Evolutionary conservation across 1,140 invertebrate genomes (phyloP).

Genomic region (Bombyx mori): ASM3026992v2 NC_085109.1:8299501-8300000

Average conservation of each 20-base stretch:
- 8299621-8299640: conserved; percentile 44
- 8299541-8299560: no score
- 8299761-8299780: conserved; percentile 26
- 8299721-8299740: conserved; percentile 47
- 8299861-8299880: conserved; percentile 86
- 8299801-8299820: conserved; percentile 70
- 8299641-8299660: conserved; percentile 67
- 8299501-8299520: conserved; percentile 46
- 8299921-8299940: background rate
- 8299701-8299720: conserved; percentile 45
- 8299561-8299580: conserved; percentile 18
- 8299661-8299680: conserved; percentile 44
- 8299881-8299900: conserved; percentile 73
- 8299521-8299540: conserved; percentile 33
- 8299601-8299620: conserved; percentile 19
- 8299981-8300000: conserved; percentile 41
- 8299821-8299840: conserved; percentile 76
- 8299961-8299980: conserved; percentile 47
- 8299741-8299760: conserved; percentile 32
- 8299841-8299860: conserved; percentile 86
- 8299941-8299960: conserved; percentile 17
- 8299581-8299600: conserved; percentile 19
- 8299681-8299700: conserved; percentile 39
- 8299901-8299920: conserved; percentile 33
- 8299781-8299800: conserved; percentile 58